Evolutionary conservation across 2,113 vertebrate genomes (phyloP).

Genomic region (Thunnus thynnus): DNA sequence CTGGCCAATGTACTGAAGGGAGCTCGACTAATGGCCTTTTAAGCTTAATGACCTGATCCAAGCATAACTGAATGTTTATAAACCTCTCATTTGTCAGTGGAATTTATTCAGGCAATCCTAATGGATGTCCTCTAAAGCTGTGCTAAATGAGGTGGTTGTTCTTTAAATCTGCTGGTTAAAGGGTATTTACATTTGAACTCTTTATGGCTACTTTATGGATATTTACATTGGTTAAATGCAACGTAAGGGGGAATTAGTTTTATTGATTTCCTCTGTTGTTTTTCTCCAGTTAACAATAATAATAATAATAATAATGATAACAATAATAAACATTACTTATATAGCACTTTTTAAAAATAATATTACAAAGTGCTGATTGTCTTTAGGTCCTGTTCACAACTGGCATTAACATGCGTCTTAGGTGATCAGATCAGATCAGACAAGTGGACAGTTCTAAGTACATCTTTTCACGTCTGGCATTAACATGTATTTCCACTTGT

Average conservation of each 20-base stretch:
- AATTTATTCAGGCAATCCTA: constrained; percentile 63
- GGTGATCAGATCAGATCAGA: too few relatives aligned
- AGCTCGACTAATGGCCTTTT: constrained; percentile 72
- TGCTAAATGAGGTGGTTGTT: constrained; percentile 69
- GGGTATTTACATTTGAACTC: constrained; percentile 27
- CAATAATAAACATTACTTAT: too few relatives aligned
- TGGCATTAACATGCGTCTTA: too few relatives aligned
- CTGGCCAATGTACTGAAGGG: constrained; percentile 47
- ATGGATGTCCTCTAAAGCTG: constrained; percentile 53
- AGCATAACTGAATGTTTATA: constrained; percentile 70
- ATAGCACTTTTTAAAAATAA: too few relatives aligned
- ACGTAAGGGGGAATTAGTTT: constrained; percentile 42
- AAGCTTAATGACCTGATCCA: constrained; percentile 69
- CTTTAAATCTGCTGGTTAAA: constrained; percentile 60
- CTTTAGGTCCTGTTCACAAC: too few relatives aligned
- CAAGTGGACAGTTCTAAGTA: too few relatives aligned
- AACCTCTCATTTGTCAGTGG: constrained; percentile 65
- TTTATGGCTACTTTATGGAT: too few relatives aligned
- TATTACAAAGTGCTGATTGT: too few relatives aligned
- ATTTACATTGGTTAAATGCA: constrained; percentile 29
- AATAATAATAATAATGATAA: too few relatives aligned
- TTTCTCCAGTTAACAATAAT: background rate
- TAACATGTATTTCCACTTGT: too few relatives aligned
- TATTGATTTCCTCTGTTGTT: constrained; percentile 35
- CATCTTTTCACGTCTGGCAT: too few relatives aligned